Evolutionary conservation across 2,797 vertebrate genomes (phyloP).

Genomic region (Hipposideros larvatus): DNA sequence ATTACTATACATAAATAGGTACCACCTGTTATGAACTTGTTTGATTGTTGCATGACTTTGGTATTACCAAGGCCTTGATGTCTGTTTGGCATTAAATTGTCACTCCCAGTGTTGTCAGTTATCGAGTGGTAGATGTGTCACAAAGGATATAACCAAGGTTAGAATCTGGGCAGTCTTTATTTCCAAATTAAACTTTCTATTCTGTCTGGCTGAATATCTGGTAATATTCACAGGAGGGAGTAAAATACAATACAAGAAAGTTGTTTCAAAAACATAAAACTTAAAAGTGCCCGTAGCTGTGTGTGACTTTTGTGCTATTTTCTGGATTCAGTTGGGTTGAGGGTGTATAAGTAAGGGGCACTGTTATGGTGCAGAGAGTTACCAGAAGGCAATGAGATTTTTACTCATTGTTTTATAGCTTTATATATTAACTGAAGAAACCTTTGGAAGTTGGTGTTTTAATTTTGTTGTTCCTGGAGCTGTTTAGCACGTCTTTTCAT

Average conservation of each 20-base stretch:
- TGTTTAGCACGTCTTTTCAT: background rate
- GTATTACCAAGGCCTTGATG: conserved; percentile 3
- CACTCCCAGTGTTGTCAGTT: background rate
- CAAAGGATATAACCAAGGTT: conserved; percentile 15
- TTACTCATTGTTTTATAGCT: conserved; percentile 8
- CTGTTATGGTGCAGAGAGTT: background rate
- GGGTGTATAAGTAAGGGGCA: background rate
- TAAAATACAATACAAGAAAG: background rate
- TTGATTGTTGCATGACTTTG: conserved; percentile 12
- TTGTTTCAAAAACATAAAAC: background rate
- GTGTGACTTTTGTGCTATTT: background rate
- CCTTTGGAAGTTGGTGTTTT: conserved; percentile 33
- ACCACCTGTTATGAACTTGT: background rate
- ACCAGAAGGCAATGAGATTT: conserved; percentile 34
- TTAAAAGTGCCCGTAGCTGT: background rate
- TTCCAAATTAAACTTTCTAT: conserved; percentile 37
- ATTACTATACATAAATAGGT: background rate
- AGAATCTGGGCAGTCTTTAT: conserved; percentile 39
- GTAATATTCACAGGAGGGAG: background rate
- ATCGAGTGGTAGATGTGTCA: background rate
- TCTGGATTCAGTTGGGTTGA: background rate
- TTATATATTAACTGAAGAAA: background rate
- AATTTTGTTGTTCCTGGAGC: background rate
- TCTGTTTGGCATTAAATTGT: conserved; percentile 26
- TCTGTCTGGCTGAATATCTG: background rate